Evolutionary conservation across 2,113 vertebrate genomes (phyloP), one percentile per base, ranked within the genome.

Genomic region (Gallinago undulata): DNA sequence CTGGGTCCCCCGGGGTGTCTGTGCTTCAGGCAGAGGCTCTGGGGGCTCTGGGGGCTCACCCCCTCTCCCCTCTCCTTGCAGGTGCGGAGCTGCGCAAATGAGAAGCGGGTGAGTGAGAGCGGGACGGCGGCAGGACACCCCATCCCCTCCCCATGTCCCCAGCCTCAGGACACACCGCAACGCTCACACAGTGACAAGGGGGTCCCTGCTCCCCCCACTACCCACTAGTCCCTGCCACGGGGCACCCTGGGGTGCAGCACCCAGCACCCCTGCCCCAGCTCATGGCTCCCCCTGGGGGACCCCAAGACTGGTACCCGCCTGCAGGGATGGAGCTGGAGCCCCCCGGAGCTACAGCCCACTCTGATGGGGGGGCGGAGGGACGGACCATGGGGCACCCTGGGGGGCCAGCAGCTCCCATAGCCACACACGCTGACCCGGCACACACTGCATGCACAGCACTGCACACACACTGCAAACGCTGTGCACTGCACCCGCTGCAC

Each of bases 1-100:
- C 48, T 59, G 81, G 16, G 45, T 60, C 9, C 39, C 50, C 18
- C 1, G 3, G 24, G 51, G 39, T 13, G 8, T 23, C 28, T 0
- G 1, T 25, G 51, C n/a, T 43, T 14, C 39, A 23, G 37, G 35
- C 2, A 0, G 47, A 41, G 45, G 24, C 41, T 77, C 15, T 4
- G 37, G 48, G 48, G 3, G 62, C 48, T 48, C 21, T 37, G 66
- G n/a, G 62, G 28, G 27, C 85, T 96, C 88, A 95, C 27, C 43
- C 76, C 48, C 14, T 86, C 48, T 93, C 88, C 92, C 56, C 43
- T 95, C 87, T 95, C 81, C 70, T 94, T 96, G 84, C 95, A 97
- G 96, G 95, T 95, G 91, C 2, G 13, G 91, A 95, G 62, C 93
- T 84, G 94, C 15, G 55, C 96, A 94, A 97, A 94, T 96, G 95